Base-by-base conservation (phyloP, 2,113 vertebrate genomes). In the Platichthys flesus region DNA sequence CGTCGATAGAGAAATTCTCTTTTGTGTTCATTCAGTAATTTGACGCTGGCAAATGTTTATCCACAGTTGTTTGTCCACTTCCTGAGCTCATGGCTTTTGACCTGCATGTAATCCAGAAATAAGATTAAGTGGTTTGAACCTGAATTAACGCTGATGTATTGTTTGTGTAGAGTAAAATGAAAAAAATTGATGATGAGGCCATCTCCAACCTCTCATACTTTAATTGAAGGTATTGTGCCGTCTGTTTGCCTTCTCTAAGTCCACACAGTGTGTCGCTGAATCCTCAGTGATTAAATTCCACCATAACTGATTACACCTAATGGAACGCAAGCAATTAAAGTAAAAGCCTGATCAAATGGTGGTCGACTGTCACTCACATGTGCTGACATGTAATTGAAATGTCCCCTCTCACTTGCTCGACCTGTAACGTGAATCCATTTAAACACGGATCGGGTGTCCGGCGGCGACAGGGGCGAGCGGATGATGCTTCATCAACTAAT, bases 301-400 rank as follows among this genome's bases (percentile, higher is more conserved):
- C 86, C 93, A 91, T 94, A 94, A 96, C 94, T 93, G 90, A 93
- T 94, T 94, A 76, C 83, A 94, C 93, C 95, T 95, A 95, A 96
- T 96, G 93, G 96, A 96, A 96, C 95, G 95, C 94, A 95, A 94
- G 95, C 95, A 97, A 97, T 97, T 98, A 96, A 95, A 94, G 95
- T 97, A 96, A 98, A 96, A 97, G 96, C 95, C 93, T 93, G 95
- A 96, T 97, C 90, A 88, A 95, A 96, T 95, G 92, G 86, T 89
- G 76, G 90, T 82, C 56, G 78, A 84, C 94, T 94, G 96, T 95
- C 96, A 95, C 92, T 97, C 94, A 94, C 87, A 93, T 90, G 91
- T 86, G 84, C 90, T 92, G 93, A 94, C 93, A 93, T 93, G 94
- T 96, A 96, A 97, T 96, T 96, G 95, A 96, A 96, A 95, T 94